These are phyloP conservation scores for Cyprinus carpio DNA, from an alignment of 2,113 vertebrate species.

Conservation along the genomic window DNA sequence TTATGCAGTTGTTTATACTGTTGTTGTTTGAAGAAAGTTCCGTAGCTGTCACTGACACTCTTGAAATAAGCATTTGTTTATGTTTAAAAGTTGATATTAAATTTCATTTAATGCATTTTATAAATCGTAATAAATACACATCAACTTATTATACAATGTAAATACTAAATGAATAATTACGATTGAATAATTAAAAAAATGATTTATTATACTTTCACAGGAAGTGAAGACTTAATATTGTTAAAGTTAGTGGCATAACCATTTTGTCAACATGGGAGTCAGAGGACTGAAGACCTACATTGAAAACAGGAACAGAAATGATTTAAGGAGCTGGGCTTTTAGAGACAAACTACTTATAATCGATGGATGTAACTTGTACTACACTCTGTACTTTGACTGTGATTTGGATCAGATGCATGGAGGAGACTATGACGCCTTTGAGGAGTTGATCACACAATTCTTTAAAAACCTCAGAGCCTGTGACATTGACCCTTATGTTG, in stretches of 20 bases:
- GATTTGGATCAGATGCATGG: conserved; percentile 77
- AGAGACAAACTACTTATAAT: conserved; percentile 77
- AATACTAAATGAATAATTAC: too few relatives aligned
- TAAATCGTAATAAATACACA: too few relatives aligned
- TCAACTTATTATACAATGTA: too few relatives aligned
- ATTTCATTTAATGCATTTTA: too few relatives aligned
- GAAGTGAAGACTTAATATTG: background rate
- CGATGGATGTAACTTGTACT: conserved; percentile 79
- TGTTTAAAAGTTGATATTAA: too few relatives aligned
- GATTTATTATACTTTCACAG: background rate
- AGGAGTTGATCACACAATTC: conserved; percentile 69
- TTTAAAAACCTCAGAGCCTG: conserved; percentile 76
- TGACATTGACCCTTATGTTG: conserved; percentile 77
- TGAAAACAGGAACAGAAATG: conserved; percentile 61
- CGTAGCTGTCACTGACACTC: background rate
- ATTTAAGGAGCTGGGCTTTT: conserved; percentile 70
- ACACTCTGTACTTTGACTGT: conserved; percentile 74
- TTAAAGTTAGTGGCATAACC: background rate
- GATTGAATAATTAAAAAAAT: background rate
- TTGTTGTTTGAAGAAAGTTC: too few relatives aligned
- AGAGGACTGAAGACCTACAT: conserved; percentile 72
- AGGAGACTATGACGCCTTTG: conserved; percentile 82
- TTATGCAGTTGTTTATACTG: background rate
- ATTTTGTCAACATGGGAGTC: conserved; percentile 71
- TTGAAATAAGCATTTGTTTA: too few relatives aligned